Conservation (phyloP, 1,140 invertebrate genomes). For the Papilio xuthus region DNA sequence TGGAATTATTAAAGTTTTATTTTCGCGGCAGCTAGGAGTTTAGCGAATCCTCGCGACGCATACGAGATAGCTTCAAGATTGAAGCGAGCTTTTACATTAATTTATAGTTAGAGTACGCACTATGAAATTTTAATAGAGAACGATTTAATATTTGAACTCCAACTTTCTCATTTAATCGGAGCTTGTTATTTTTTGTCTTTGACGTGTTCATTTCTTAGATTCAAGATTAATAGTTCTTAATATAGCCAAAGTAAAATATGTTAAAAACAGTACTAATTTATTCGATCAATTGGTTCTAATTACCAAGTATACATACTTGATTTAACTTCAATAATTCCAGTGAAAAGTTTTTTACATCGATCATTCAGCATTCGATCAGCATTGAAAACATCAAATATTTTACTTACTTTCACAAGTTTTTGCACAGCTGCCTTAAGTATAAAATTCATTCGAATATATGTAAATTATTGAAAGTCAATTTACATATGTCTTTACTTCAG, state of each 20-base stretch:
- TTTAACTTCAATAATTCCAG: no score
- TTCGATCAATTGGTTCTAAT: neutral
- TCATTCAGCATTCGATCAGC: no score
- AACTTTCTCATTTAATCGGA: slow-evolving; percentile 28
- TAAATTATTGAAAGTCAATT: slow-evolving; percentile 22
- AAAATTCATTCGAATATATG: slow-evolving; percentile 4
- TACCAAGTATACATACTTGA: neutral
- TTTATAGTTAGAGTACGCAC: slow-evolving; percentile 63
- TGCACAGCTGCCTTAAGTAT: neutral
- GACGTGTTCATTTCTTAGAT: neutral
- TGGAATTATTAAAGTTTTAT: slow-evolving; percentile 79
- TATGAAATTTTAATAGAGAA: slow-evolving; percentile 66
- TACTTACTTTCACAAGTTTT: neutral
- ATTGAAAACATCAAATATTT: neutral
- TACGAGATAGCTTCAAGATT: slow-evolving; percentile 58
- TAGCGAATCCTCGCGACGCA: slow-evolving; percentile 65
- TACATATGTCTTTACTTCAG: slow-evolving; percentile 27
- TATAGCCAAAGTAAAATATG: neutral
- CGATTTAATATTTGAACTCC: slow-evolving; percentile 24
- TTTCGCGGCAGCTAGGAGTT: slow-evolving; percentile 65
- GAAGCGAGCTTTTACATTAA: slow-evolving; percentile 69
- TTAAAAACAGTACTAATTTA: neutral
- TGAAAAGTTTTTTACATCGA: neutral
- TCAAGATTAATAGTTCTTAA: neutral
- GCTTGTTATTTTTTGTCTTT: slow-evolving; percentile 3